These are phyloP conservation scores for Mimas tiliae DNA, from an alignment of 2,888 invertebrate genomes.

Conservation along the genomic window DNA sequence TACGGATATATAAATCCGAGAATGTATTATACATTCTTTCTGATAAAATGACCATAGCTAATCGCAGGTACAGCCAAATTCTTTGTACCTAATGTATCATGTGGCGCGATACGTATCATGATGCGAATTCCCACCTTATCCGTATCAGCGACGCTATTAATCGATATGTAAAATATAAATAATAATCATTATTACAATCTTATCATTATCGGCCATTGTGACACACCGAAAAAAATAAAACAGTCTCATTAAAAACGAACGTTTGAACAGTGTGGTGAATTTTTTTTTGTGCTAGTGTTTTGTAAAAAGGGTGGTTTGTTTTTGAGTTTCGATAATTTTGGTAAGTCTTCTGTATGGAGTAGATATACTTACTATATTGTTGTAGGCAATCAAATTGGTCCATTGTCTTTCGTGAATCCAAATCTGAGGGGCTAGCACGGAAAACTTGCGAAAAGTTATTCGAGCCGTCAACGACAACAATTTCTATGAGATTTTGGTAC, in stretches of 20 bases:
- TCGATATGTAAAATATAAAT: slow-evolving; percentile 48
- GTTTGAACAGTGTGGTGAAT: slow-evolving; percentile 7
- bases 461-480: no score
- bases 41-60: no score
- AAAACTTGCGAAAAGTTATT: no score
- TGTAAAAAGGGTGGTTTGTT: background rate
- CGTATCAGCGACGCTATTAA: slow-evolving; percentile 32
- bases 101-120: slow-evolving; percentile 27
- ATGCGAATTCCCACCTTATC: slow-evolving; percentile 29
- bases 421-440: no score
- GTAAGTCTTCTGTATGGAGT: background rate
- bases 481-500: no score
- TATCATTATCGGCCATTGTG: slow-evolving; percentile 46
- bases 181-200: slow-evolving; percentile 54
- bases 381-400: background rate
- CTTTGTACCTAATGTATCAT: slow-evolving; percentile 1
- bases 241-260: slow-evolving; percentile 35
- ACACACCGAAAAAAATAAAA: slow-evolving; percentile 45
- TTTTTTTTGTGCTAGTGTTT: background rate
- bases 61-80: background rate
- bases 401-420: background rate
- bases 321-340: background rate
- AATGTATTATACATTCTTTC: no score
- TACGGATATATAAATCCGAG: no score
- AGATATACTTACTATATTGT: no score